Evolutionary conservation across 2,113 vertebrate species (phyloP).

Genomic region (Nothocercus julius): DNA sequence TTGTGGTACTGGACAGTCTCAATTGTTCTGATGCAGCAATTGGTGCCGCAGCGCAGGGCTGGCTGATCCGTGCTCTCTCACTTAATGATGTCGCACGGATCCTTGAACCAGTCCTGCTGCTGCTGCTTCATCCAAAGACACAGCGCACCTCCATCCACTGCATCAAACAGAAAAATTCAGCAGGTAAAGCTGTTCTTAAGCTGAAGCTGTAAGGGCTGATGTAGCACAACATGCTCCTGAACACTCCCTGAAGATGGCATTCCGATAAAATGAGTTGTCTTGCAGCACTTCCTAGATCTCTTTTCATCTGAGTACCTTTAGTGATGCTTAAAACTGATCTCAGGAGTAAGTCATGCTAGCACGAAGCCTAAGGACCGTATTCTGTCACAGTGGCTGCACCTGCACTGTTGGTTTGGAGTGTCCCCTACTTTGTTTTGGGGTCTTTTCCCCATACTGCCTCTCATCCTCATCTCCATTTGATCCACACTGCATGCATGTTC

Average conservation of each 20-base stretch:
- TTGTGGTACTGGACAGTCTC: constrained; percentile 95
- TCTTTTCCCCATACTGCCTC: not conserved
- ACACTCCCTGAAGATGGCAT: not conserved
- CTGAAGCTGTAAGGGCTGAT: not conserved
- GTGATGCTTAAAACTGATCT: not conserved
- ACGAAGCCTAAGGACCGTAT: not conserved
- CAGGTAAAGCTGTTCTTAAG: constrained; percentile 77
- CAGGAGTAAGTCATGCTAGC: not conserved
- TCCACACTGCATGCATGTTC: not conserved
- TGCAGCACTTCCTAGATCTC: not conserved
- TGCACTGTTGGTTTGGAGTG: not conserved
- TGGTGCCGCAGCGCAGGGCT: constrained; percentile 90
- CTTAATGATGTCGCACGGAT: constrained; percentile 91
- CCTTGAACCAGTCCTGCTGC: constrained; percentile 92
- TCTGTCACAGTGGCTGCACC: not conserved
- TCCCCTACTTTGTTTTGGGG: constrained; percentile 26
- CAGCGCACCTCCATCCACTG: constrained; percentile 88
- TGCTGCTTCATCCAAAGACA: constrained; percentile 92
- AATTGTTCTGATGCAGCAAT: constrained; percentile 89
- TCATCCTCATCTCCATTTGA: not conserved
- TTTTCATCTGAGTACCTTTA: not conserved
- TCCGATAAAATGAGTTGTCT: not conserved
- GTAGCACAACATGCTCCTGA: constrained; percentile 3
- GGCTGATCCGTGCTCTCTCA: constrained; percentile 91
- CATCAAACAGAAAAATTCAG: constrained; percentile 81